Base-by-base conservation (phyloP, 2,113 vertebrate species). In the Arothron firmamentum region DNA sequence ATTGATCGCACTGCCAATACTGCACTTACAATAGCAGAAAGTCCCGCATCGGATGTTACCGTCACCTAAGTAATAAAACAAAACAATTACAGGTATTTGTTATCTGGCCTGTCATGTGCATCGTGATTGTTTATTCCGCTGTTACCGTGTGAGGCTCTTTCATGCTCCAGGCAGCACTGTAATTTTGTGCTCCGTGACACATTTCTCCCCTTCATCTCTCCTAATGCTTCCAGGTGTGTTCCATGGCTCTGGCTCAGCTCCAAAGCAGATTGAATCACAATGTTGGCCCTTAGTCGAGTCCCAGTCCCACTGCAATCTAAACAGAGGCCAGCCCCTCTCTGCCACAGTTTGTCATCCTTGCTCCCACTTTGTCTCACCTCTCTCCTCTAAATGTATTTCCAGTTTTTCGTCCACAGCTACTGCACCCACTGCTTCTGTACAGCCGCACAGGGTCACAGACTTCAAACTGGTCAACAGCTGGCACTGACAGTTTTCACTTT, bases 1-100 rank as follows among this genome's bases (percentile, higher is more conserved):
- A 85, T 84, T 85, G 87, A 89, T 85, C 56, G 11, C 34, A n/a
- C 57, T 72, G 81, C 73, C 82, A 77, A 79, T 82, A 78, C 72
- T 64, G 80, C 82, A 84, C 74, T 87, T 86, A 85, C 75, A 67
- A 68, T 77, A 82, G 82, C 79, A 52, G 59, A 48, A 60, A 68
- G 66, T 74, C 63, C 69, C 63, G 54, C 62, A 53, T 54, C 62
- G 57, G 69, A 54, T 67, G 64, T 74, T 59, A 80, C 54, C 50
- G 74, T 74, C 78, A 80, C 59, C 25, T 72, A 74, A 82, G 75
- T 69, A 82, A 84, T 79, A 70, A 68, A 65, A 77, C 67, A 80
- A 84, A 81, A 72, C 74, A 65, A 75, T 76, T 59, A 70, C 17
- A n/a, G 48, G 59, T 69, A 61, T 85, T 85, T 80, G 75, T 74